A percentile compares a stretch with the other conserved stretches of the same genome.
These are phyloP conservation scores for Drosophila bunnanda DNA, from an alignment of 2,888 invertebrate genomes.

Conservation along the genomic window DNA sequence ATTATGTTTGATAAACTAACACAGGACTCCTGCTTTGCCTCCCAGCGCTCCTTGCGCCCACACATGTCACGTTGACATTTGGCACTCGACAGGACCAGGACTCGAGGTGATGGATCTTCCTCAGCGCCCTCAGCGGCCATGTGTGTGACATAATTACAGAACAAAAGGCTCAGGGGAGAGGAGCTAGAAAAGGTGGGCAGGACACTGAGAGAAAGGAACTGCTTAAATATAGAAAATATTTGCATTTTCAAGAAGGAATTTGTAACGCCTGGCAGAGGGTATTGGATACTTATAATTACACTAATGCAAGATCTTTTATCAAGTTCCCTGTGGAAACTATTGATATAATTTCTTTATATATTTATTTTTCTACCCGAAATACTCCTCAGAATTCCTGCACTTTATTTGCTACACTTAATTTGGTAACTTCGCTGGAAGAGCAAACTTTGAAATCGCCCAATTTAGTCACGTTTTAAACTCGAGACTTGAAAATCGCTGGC, in stretches of 20 bases:
- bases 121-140: constrained; percentile 22
- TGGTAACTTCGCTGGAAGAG: constrained; percentile 24
- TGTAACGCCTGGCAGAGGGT: not conserved
- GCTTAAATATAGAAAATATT: not conserved
- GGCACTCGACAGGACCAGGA: constrained; percentile 54
- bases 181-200: not conserved
- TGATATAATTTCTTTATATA: too few relatives aligned
- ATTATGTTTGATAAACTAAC: constrained; percentile 76
- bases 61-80: constrained; percentile 64
- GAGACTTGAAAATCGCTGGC: constrained; percentile 45
- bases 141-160: constrained; percentile 67
- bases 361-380: not conserved
- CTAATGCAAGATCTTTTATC: too few relatives aligned
- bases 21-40: constrained; percentile 25
- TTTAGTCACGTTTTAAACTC: constrained; percentile 73
- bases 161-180: constrained; percentile 52
- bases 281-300: not conserved
- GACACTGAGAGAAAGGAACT: not conserved
- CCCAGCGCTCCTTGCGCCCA: constrained; percentile 19
- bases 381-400: constrained; percentile 43
- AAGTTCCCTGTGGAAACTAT: not conserved
- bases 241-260: too few relatives aligned
- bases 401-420: constrained; percentile 58
- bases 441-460: constrained; percentile 27
- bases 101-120: constrained; percentile 50